Evolutionary conservation across 1,140 invertebrate genomes (phyloP).

Genomic region (Trachymyrmex septentrionalis): DNA sequence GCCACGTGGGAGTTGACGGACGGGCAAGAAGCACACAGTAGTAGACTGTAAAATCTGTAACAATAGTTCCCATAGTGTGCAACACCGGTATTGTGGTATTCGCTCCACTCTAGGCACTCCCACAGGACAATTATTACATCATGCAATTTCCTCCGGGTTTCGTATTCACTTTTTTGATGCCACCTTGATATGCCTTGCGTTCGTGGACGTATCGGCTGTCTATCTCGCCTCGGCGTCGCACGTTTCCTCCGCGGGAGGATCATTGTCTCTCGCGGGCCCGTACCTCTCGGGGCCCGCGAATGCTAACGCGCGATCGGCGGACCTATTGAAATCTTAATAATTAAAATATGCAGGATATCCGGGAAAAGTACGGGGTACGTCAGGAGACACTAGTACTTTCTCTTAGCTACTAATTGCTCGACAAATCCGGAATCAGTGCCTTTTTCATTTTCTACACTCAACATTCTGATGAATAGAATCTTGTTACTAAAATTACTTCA

Average conservation of each 20-base stretch:
- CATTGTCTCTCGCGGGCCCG: slow-evolving; percentile 32
- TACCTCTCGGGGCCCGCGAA: neutral
- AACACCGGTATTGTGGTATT: slow-evolving; percentile 83
- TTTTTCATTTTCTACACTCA: neutral
- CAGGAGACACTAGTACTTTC: slow-evolving; percentile 31
- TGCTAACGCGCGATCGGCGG: neutral
- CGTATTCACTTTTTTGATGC: slow-evolving; percentile 69
- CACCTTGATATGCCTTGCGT: slow-evolving; percentile 66
- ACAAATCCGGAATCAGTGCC: neutral
- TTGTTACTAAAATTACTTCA: neutral
- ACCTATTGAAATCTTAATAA: slow-evolving; percentile 35
- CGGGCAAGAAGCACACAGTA: slow-evolving; percentile 79
- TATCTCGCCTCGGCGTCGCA: slow-evolving; percentile 56
- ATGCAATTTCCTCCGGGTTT: slow-evolving; percentile 84
- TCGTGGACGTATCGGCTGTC: slow-evolving; percentile 65
- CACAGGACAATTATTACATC: slow-evolving; percentile 86
- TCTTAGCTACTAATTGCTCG: slow-evolving; percentile 14
- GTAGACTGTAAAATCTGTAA: slow-evolving; percentile 86
- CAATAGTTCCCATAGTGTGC: slow-evolving; percentile 86
- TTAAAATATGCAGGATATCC: slow-evolving; percentile 57
- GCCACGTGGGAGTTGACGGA: slow-evolving; percentile 83
- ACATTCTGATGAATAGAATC: neutral
- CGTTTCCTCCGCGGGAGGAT: slow-evolving; percentile 28
- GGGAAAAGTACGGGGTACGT: slow-evolving; percentile 33
- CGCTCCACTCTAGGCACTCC: slow-evolving; percentile 82